Evolutionary conservation across 2,888 invertebrate species (phyloP).

Genomic region (Tiphia femorata): DNA sequence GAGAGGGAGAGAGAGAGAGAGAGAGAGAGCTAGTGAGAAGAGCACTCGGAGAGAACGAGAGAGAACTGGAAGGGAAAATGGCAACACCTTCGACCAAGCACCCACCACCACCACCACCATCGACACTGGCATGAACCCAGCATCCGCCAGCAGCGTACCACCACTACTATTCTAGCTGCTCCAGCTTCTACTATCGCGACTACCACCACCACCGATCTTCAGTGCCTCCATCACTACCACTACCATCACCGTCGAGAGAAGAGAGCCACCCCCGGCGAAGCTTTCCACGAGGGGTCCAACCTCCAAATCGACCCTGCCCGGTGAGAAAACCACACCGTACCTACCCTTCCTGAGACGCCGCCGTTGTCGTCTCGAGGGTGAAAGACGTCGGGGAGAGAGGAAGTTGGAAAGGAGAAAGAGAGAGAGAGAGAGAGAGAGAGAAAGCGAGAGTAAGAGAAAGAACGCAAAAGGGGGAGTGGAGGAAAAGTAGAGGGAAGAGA

Average conservation of each 20-base stretch:
- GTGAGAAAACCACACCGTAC: conserved; percentile 15
- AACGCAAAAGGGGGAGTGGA: not conserved
- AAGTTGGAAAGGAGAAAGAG: not conserved
- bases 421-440: not conserved
- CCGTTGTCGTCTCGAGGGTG: conserved; percentile 33
- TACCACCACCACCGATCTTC: not conserved
- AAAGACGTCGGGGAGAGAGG: conserved; percentile 1
- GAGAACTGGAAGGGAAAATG: conserved; percentile 17
- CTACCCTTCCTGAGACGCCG: conserved; percentile 29
- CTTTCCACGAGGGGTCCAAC: conserved; percentile 29
- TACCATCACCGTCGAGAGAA: not conserved
- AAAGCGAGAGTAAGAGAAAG: not conserved
- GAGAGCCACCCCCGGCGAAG: conserved; percentile 2
- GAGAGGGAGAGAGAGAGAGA: not conserved
- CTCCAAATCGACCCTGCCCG: conserved; percentile 44
- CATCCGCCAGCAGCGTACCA: not conserved
- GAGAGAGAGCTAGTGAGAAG: not conserved
- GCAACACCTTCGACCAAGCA: conserved; percentile 22
- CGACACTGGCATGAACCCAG: not conserved
- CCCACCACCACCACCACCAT: not conserved
- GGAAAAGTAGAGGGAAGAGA: conserved; percentile 15
- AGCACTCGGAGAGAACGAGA: conserved; percentile 4
- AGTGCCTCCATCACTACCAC: not conserved
- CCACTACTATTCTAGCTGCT: not conserved
- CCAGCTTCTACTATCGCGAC: not conserved